Conservation (phyloP, 2,888 invertebrate genomes). For the Crepidodera aurea region DNA sequence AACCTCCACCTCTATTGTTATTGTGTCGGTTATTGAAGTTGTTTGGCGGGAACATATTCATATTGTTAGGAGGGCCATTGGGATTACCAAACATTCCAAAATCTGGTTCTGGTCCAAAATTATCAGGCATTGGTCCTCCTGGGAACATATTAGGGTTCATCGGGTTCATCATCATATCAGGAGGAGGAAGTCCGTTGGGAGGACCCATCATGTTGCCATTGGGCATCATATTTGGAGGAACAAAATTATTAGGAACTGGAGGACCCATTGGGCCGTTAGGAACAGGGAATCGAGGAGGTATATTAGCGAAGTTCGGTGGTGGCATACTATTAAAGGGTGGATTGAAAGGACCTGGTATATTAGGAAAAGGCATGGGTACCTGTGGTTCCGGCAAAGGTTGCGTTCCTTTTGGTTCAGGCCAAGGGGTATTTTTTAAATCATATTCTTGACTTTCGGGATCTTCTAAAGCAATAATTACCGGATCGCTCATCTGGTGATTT, state of each 20-base stretch:
- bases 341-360: conserved; percentile 62
- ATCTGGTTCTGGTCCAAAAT: conserved; percentile 34
- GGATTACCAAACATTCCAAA: conserved; percentile 22
- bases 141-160: conserved; percentile 55
- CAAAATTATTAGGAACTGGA: conserved; percentile 50
- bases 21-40: conserved; percentile 58
- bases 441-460: conserved; percentile 88
- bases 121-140: conserved; percentile 46
- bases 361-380: conserved; percentile 60
- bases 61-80: conserved; percentile 24
- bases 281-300: conserved; percentile 42
- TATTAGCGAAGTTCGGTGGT: conserved; percentile 51
- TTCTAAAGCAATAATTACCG: conserved; percentile 85
- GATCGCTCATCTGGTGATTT: conserved; percentile 78
- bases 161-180: conserved; percentile 54
- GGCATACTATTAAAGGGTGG: conserved; percentile 64
- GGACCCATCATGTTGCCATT: conserved; percentile 62
- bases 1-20: conserved; percentile 45
- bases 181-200: conserved; percentile 57
- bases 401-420: conserved; percentile 85
- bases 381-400: conserved; percentile 59
- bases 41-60: conserved; percentile 50
- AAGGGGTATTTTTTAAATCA: conserved; percentile 78
- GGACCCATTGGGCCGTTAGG: conserved; percentile 41
- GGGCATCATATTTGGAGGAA: conserved; percentile 59